Conservation (phyloP, 2,888 invertebrate species). For the Papilio demoleus region DNA sequence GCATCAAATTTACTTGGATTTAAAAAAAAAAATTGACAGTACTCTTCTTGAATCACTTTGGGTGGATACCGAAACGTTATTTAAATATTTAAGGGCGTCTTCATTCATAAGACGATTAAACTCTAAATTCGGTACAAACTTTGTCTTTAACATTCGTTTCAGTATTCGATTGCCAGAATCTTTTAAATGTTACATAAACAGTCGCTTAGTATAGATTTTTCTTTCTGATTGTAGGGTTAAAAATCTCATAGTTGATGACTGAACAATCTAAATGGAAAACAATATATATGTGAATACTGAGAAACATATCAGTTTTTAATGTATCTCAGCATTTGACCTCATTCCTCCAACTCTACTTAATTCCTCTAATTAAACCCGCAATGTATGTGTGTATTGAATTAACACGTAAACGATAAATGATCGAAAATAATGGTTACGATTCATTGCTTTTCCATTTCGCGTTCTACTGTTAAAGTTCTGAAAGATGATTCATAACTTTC, state of each 20-base stretch:
- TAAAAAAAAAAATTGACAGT: no score
- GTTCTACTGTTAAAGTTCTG: background rate
- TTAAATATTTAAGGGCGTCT: no score
- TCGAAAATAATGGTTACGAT: constrained; percentile 10
- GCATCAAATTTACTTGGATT: no score
- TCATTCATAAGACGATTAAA: no score
- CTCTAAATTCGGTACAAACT: no score
- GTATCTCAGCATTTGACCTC: constrained; percentile 42
- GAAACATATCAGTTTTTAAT: constrained; percentile 17
- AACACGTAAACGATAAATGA: constrained; percentile 29
- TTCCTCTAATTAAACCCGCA: constrained; percentile 41
- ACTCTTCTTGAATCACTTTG: no score
- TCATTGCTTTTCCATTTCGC: constrained; percentile 3
- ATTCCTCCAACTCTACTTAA: constrained; percentile 37
- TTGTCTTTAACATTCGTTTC: no score
- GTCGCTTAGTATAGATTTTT: no score
- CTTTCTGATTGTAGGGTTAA: no score
- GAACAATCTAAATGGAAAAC: background rate
- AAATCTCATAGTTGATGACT: background rate
- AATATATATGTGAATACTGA: constrained; percentile 14
- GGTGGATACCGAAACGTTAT: no score
- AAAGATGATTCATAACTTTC: constrained; percentile 5
- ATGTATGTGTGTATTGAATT: constrained; percentile 26
- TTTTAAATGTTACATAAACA: no score
- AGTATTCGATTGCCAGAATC: no score